phyloP scores from a whole-genome alignment of 2,797 vertebrate genomes.

The Sternotherus odoratus region DNA sequence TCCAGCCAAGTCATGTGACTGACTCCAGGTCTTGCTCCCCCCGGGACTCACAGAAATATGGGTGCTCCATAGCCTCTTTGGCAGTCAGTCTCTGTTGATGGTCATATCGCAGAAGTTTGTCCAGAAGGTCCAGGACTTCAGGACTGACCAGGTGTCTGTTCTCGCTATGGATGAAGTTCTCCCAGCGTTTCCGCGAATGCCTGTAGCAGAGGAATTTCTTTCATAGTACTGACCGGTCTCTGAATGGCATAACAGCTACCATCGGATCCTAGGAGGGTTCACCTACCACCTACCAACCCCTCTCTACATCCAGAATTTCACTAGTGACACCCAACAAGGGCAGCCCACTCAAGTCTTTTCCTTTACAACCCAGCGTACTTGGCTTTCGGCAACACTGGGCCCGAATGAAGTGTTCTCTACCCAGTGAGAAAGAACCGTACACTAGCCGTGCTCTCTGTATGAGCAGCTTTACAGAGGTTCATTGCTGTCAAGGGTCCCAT shows the following conservation, averaged over 20 bases:
- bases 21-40: not conserved
- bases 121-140: slow-evolving; percentile 95
- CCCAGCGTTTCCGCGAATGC: slow-evolving; percentile 96
- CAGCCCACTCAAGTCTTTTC: not conserved
- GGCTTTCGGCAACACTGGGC: not conserved
- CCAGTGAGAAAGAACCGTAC: not conserved
- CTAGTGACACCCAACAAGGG: not conserved
- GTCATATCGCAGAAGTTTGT: slow-evolving; percentile 98
- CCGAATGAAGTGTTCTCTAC: not conserved
- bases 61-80: slow-evolving; percentile 97
- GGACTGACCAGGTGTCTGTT: slow-evolving; percentile 97
- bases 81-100: slow-evolving; percentile 98
- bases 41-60: slow-evolving; percentile 90
- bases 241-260: not conserved
- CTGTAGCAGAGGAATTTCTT: slow-evolving; percentile 73
- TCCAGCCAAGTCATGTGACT: not conserved
- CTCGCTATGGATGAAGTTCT: slow-evolving; percentile 98
- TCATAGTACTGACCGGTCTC: not conserved
- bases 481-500: not conserved
- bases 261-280: not conserved
- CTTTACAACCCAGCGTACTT: not conserved
- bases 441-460: not conserved
- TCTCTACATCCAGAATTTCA: not conserved
- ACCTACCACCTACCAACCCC: too few relatives aligned
- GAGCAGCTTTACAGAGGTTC: not conserved